Base-by-base conservation (phyloP, 2,113 vertebrate genomes). In the Sander lucioperca region DNA sequence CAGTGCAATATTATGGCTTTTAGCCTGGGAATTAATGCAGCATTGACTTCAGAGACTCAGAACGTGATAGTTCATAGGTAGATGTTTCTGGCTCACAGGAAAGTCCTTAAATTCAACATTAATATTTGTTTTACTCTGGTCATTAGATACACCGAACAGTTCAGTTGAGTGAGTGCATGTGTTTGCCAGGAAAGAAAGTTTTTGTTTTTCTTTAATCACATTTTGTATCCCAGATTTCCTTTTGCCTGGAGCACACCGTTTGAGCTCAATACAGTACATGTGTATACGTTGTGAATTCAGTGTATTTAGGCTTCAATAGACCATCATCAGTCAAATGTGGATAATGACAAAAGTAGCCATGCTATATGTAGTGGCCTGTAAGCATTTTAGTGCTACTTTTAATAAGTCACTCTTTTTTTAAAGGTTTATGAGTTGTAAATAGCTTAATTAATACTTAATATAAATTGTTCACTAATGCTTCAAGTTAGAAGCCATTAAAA, bases 21-120 rank as follows among this genome's bases (percentile, higher is more conserved):
- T 68, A 74, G 64, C 77, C 58, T 48, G 80, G 81, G 74, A 90
- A 77, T 86, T 78, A 77, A 84, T 58, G 50, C 83, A 50, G 79
- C 77, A 64, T 27, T 76, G 82, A 76, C 73, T 72, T 83, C 61
- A 70, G 72, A 45, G 69, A 77, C 53, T 77, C 58, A 53, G 36
- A 73, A 45, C 15, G 7, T 63, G 51, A 76, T 71, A 51, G 62
- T 45, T 73, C 61, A 59, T 11, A 70, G 50, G 6, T 36, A 66
- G 62, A 78, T 25, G 47, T 50, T 79, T 77, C 14, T 86, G 79
- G 53, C 73, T 84, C 80, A 74, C 16, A 53, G 63, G 62, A n/a
- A 85, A 62, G 57, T 73, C 66, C 67, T 50, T 67, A 47, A 74
- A 69, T 70, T 74, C 33, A 78, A 39, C 18, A 45, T 74, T 67